Evolutionary conservation across 2,797 vertebrate genomes (phyloP).

Genomic region (Potorous gilbertii): DNA sequence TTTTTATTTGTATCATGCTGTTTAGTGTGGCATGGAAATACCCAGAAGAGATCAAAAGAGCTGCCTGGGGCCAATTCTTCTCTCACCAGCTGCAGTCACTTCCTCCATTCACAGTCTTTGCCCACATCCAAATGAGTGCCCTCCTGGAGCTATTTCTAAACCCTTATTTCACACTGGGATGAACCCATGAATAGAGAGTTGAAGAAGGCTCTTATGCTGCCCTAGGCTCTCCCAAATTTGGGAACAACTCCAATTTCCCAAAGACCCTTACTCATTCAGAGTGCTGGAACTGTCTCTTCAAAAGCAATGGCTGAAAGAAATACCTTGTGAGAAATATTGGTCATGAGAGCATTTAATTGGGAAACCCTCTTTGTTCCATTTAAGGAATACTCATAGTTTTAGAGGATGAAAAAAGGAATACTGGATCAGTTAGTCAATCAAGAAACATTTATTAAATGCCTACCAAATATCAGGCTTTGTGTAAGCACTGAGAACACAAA

Average conservation of each 20-base stretch:
- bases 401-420: background rate
- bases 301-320: background rate
- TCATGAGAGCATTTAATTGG: background rate
- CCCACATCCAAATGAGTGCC: background rate
- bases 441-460: too few relatives aligned
- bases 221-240: background rate
- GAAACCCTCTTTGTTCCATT: background rate
- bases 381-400: background rate
- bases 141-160: background rate
- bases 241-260: background rate
- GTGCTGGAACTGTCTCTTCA: background rate
- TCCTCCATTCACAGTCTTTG: background rate
- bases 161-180: background rate
- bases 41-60: background rate
- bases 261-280: background rate
- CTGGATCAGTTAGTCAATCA: background rate
- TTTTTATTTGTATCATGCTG: background rate
- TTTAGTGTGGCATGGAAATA: conserved; percentile 35
- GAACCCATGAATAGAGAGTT: background rate
- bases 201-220: background rate
- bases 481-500: too few relatives aligned
- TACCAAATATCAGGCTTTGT: too few relatives aligned
- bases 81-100: conserved; percentile 15
- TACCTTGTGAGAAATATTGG: background rate
- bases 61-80: background rate